phyloP scores from a whole-genome alignment of 2,113 vertebrate genomes.

The Stegostoma tigrinum region DNA sequence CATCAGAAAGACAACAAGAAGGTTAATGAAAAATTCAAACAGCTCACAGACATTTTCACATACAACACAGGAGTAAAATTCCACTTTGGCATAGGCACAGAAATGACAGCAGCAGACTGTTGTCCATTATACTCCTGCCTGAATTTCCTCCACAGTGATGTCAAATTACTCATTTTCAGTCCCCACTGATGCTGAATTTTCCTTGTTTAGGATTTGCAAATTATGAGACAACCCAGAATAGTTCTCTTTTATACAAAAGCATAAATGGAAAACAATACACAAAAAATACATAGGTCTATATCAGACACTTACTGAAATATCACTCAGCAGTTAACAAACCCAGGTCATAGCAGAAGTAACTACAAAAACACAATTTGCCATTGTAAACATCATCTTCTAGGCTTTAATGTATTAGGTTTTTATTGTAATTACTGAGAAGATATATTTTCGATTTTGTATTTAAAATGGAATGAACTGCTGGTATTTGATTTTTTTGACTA shows the following conservation, averaged over 20 bases:
- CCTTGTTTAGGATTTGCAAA: neutral
- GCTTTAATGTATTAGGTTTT: neutral
- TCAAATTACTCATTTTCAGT: neutral
- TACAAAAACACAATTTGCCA: neutral
- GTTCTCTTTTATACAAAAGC: neutral
- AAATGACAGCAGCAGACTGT: neutral
- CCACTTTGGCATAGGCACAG: neutral
- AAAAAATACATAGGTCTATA: neutral
- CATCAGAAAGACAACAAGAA: no score
- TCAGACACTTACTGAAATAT: neutral
- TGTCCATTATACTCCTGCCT: no score
- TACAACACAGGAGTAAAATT: neutral
- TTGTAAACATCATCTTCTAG: neutral
- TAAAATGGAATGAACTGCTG: neutral
- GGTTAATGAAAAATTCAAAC: no score
- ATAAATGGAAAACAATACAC: neutral
- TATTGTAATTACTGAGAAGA: neutral
- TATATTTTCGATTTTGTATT: neutral
- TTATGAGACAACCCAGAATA: neutral
- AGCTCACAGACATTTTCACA: neutral
- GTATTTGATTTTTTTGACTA: neutral
- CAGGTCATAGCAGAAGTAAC: neutral
- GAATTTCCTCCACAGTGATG: neutral
- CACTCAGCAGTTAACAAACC: neutral
- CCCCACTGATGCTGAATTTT: neutral